phyloP scores from a whole-genome alignment of 2,888 invertebrate species.

The Caprella mutica region DNA sequence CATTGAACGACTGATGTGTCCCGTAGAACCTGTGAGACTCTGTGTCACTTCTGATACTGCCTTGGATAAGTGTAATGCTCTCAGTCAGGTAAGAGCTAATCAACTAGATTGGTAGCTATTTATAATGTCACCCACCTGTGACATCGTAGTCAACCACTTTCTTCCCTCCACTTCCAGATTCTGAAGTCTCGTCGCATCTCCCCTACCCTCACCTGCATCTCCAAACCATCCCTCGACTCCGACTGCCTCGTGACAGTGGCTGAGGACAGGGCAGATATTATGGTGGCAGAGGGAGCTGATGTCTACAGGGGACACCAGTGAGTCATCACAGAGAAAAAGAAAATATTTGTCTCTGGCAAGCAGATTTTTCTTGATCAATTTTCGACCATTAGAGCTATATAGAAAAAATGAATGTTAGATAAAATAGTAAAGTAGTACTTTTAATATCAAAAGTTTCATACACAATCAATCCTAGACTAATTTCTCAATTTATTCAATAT shows the following conservation, averaged over 20 bases:
- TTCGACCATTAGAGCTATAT: too few relatives aligned
- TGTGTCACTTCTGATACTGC: conserved; percentile 58
- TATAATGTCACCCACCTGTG: too few relatives aligned
- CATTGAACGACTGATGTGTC: conserved; percentile 39
- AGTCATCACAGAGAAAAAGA: not conserved
- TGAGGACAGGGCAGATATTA: conserved; percentile 58
- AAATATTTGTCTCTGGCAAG: too few relatives aligned
- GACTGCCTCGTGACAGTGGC: conserved; percentile 61
- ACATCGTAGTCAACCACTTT: too few relatives aligned
- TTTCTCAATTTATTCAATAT: too few relatives aligned
- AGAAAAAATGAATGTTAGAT: too few relatives aligned
- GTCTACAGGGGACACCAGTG: conserved; percentile 19
- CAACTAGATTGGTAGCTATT: not conserved
- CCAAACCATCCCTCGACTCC: conserved; percentile 49
- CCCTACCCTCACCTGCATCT: conserved; percentile 65
- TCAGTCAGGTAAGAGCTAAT: conserved; percentile 44
- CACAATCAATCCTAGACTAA: too few relatives aligned
- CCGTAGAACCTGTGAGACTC: conserved; percentile 44
- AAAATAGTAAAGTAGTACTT: too few relatives aligned
- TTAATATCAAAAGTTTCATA: too few relatives aligned
- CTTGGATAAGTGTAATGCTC: conserved; percentile 58
- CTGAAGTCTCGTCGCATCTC: conserved; percentile 66
- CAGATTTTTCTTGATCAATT: too few relatives aligned
- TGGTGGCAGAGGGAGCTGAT: conserved; percentile 39
- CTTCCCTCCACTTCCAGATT: conserved; percentile 43